Evolutionary conservation across 2,113 vertebrate species (phyloP).

Genomic region (Corythoichthys intestinalis): DNA sequence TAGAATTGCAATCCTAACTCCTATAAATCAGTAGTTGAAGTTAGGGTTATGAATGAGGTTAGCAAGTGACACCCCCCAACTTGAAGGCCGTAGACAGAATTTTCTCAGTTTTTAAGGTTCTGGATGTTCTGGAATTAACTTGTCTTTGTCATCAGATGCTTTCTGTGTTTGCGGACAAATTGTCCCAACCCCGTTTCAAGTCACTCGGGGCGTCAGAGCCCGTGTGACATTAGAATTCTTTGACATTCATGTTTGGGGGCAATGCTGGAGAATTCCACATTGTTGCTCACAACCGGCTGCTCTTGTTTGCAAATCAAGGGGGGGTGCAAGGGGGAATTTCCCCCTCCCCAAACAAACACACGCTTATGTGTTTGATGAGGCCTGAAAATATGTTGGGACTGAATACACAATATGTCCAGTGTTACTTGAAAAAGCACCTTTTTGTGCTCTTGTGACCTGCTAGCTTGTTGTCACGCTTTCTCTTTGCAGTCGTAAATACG

Average conservation of each 20-base stretch:
- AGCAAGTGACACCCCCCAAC: too few species aligned
- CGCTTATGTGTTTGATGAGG: neutral
- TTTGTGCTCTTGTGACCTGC: neutral
- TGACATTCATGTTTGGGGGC: neutral
- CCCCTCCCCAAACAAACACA: conserved; percentile 14
- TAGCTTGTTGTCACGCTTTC: neutral
- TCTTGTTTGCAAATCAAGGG: conserved; percentile 32
- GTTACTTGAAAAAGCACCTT: neutral
- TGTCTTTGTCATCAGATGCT: too few species aligned
- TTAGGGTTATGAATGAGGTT: neutral
- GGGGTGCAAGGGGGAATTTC: conserved; percentile 55
- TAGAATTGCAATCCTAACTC: too few species aligned
- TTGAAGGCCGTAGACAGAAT: too few species aligned
- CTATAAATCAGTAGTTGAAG: neutral
- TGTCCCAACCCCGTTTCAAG: too few species aligned
- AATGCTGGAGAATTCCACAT: neutral
- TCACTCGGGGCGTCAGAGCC: too few species aligned
- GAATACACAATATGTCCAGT: conserved; percentile 1
- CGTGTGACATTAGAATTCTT: too few species aligned
- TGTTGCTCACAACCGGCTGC: neutral
- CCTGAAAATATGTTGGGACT: neutral
- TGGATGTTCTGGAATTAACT: too few species aligned
- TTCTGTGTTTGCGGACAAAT: too few species aligned
- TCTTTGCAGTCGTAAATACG: neutral
- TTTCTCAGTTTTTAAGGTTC: too few species aligned